phyloP scores from a whole-genome alignment of 2,888 invertebrate genomes.

The Luffia ferchaultella region DNA sequence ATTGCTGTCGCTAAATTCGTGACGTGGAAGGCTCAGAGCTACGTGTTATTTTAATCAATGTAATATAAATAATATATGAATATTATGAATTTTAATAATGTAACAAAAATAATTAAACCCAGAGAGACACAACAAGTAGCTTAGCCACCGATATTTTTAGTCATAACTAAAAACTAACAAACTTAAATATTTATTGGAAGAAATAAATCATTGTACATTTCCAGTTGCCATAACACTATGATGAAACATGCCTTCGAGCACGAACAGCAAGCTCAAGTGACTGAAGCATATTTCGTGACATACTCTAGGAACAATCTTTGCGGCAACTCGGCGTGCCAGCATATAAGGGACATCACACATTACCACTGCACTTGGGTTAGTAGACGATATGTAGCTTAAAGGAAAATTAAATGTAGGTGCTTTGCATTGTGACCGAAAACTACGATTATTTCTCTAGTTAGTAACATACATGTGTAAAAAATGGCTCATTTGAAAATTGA shows the following conservation, averaged over 20 bases:
- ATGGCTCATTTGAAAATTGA: neutral
- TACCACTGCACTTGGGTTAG: slow-evolving; percentile 91
- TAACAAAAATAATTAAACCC: too few species aligned
- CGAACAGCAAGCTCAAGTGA: slow-evolving; percentile 87
- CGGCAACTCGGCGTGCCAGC: slow-evolving; percentile 74
- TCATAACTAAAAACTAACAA: too few species aligned
- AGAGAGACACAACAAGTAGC: too few species aligned
- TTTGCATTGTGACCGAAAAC: neutral
- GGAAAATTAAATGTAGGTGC: neutral
- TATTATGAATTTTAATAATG: too few species aligned
- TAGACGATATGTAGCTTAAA: too few species aligned
- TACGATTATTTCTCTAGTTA: neutral
- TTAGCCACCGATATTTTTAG: too few species aligned
- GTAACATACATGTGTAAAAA: neutral
- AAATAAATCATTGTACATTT: too few species aligned
- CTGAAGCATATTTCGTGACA: slow-evolving; percentile 77
- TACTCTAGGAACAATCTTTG: slow-evolving; percentile 71
- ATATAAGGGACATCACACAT: slow-evolving; percentile 81
- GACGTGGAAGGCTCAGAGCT: too few species aligned
- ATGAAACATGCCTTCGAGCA: slow-evolving; percentile 88
- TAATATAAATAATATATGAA: too few species aligned
- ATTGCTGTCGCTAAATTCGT: too few species aligned
- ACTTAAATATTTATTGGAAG: too few species aligned
- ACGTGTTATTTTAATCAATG: too few species aligned
- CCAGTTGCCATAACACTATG: slow-evolving; percentile 72